A percentile compares a stretch with the other conserved stretches of the same genome.
Conservation (phyloP, 2,797 vertebrate species). For the Oreortyx pictus region DNA sequence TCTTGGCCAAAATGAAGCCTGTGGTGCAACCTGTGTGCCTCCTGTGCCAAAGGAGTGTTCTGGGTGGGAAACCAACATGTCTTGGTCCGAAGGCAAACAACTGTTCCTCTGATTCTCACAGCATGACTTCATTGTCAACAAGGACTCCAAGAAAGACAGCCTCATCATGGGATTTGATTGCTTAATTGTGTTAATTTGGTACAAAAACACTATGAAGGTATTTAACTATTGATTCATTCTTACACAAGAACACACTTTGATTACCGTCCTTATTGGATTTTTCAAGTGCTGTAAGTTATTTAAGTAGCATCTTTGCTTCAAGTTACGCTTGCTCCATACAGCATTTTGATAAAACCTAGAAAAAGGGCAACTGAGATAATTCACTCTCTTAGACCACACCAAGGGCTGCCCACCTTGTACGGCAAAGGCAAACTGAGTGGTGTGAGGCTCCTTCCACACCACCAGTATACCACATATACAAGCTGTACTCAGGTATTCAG, state of each 20-base stretch:
- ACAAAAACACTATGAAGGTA: background rate
- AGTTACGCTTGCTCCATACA: background rate
- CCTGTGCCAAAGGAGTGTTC: background rate
- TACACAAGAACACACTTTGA: conserved; percentile 45
- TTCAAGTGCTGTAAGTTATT: conserved; percentile 47
- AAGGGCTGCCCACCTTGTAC: background rate
- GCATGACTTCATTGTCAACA: conserved; percentile 2
- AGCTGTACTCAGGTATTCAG: background rate
- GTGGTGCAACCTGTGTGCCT: background rate
- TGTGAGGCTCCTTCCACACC: background rate
- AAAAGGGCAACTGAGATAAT: background rate
- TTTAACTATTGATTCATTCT: conserved; percentile 42
- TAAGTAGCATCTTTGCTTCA: background rate
- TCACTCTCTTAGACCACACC: background rate
- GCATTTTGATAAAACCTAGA: background rate
- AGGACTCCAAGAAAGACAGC: conserved; percentile 2
- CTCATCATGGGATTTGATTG: conserved; percentile 44
- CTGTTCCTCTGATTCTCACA: background rate
- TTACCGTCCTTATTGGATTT: conserved; percentile 29
- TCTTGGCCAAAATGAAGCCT: background rate
- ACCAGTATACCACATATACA: background rate
- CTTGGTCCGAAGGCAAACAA: background rate
- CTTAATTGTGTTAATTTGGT: conserved; percentile 42
- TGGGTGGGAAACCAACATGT: background rate
- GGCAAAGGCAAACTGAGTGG: background rate